These are phyloP conservation scores for Atta colombica DNA, from an alignment of 1,140 invertebrate species.

Conservation along the genomic window DNA sequence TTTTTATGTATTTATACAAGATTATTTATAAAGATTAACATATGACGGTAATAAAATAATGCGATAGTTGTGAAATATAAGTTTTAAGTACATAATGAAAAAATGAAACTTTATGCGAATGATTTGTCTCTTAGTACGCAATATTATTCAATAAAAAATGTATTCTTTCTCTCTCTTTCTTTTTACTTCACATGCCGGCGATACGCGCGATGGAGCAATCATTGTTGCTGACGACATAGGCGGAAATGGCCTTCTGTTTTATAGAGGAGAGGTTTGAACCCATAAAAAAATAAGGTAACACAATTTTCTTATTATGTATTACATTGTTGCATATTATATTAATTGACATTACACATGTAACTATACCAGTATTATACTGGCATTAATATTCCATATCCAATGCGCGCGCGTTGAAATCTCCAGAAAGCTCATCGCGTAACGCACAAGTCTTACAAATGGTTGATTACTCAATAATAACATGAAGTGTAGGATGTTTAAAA, in stretches of 20 bases:
- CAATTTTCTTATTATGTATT: conserved; percentile 3
- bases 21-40: not conserved
- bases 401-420: conserved; percentile 65
- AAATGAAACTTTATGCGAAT: not conserved
- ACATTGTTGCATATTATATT: conserved; percentile 2
- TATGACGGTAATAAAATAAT: not conserved
- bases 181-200: conserved; percentile 10
- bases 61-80: not conserved
- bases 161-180: conserved; percentile 13
- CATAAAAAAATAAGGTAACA: conserved; percentile 40
- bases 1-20: not conserved
- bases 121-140: not conserved
- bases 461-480: conserved; percentile 24
- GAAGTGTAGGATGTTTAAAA: conserved; percentile 8
- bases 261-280: not conserved
- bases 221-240: conserved; percentile 42
- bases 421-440: conserved; percentile 44
- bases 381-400: not conserved
- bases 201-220: conserved; percentile 44
- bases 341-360: not conserved
- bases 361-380: not conserved
- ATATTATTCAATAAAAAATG: conserved; percentile 30
- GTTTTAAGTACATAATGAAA: not conserved
- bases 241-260: conserved; percentile 35
- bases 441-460: not conserved